Base-by-base conservation (phyloP, 1,140 invertebrate genomes). In the Drosophila sp. region DNA sequence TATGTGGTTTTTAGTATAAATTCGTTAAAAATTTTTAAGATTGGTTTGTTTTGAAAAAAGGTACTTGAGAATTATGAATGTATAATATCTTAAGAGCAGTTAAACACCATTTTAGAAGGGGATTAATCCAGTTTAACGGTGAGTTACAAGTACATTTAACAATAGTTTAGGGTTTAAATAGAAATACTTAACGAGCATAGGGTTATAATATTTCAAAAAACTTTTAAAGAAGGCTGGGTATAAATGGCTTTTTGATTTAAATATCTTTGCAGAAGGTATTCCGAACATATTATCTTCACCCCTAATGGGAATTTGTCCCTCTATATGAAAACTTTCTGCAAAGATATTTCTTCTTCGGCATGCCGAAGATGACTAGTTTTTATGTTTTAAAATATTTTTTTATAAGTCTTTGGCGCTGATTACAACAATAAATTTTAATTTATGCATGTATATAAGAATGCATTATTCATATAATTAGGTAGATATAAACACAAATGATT, bases 331-430 rank as follows among this genome's bases (percentile, higher is more conserved):
- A 27, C 11, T n/a, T 27, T 29, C 25, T 29, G n/a, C 27, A 29
- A 32, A 6, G 6, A 50, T 50, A 50, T 50, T 32, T 14, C 11
- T 6, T 29, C n/a, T 14, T 50, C 46, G 46, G 46, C 46, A 14
- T 3, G 27, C 46, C 46, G 46, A 50, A 1, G 4, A 7, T 29
- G 1, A 1, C 8, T 29, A 29, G 13, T 48, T 50, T 66, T 21
- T 11, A 43, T 43, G 41, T 34, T 64, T 32, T 32, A 54, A 66
- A 45, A 58, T 40, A 34, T 59, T 59, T 27, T 38, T 80, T 76
- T 63, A 76, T 86, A 86, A 86, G 82, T 86, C 82, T 86, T 86
- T 79, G 83, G 82, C 78, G 82, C 76, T 82, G 82, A 87, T 87
- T 86, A 89, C 66, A 80, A 82, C 70, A 70, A 63, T 78, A 58